Percentiles rank a stretch among this genome's conserved stretches.
Conservation (phyloP, 2,888 invertebrate species). For the Pammene fasciana region DNA sequence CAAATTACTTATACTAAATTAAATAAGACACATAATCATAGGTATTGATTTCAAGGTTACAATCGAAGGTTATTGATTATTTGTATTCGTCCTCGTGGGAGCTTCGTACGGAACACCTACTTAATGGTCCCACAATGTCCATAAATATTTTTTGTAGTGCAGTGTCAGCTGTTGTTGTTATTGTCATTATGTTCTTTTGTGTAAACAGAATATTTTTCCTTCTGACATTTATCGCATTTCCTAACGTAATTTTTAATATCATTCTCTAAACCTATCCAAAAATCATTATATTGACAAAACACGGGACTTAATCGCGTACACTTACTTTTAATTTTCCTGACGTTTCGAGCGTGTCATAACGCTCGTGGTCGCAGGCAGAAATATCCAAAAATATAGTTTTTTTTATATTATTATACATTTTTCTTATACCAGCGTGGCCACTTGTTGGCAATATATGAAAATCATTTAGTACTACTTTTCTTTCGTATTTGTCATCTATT, state of each 20-base stretch:
- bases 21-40: too few relatives aligned
- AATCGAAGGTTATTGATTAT: background rate
- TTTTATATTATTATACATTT: conserved; percentile 25
- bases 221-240: conserved; percentile 7
- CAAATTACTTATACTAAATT: too few relatives aligned
- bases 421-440: conserved; percentile 28
- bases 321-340: too few relatives aligned
- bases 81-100: background rate
- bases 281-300: too few relatives aligned
- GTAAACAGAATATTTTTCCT: background rate
- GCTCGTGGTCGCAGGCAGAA: too few relatives aligned
- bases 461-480: conserved; percentile 30
- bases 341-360: too few relatives aligned
- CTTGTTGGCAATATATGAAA: conserved; percentile 35
- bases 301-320: too few relatives aligned
- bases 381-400: too few relatives aligned
- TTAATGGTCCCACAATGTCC: background rate
- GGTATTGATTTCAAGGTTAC: background rate
- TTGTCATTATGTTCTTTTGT: conserved; percentile 7
- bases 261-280: conserved; percentile 9
- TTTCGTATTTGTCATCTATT: conserved; percentile 15
- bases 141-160: conserved; percentile 9
- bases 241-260: conserved; percentile 2
- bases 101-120: too few relatives aligned
- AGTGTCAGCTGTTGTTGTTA: conserved; percentile 3